Base-by-base conservation (phyloP, 2,888 invertebrate genomes). In the Chloroclysta siterata region DNA sequence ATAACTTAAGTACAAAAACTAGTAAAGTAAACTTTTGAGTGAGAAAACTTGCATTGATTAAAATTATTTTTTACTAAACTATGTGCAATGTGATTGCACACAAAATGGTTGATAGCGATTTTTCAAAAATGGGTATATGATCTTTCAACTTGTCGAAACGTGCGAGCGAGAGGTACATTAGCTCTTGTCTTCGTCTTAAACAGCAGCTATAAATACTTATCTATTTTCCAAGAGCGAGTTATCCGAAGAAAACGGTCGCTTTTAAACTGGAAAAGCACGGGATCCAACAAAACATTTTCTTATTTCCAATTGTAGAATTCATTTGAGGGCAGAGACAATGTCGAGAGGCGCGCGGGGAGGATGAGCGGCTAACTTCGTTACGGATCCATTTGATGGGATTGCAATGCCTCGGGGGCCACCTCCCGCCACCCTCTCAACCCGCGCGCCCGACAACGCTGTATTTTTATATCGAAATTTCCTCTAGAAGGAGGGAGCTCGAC, bases 321-420 rank as follows among this genome's bases (percentile, higher is more conserved):
- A 93, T 93, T 93, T 93, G 91, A 92, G 93, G 91, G 92, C 88
- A 93, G 93, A 92, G 93, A 93, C 93, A 93, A 93, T 92, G 93
- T 89, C 87, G 91, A 82, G 89, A 81, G 89, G 88, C 88, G 89
- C 91, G 91, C 88, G 92, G 93, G 93, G 92, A 89, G 93, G 93
- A 91, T 92, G 93, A 91, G 86, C 91, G 89, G 93, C 94, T 95
- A 95, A 95, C 95, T 95, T 94, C 94, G 94, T 95, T 95, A 95
- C 94, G 95, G 94, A 95, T 95, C 95, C 95, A 95, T 95, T 95
- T 95, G 95, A 95, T 95, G 95, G 95, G 94, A 95, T 95, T 94
- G 94, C 93, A 93, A 93, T 92, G 92, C 92, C 92, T 90, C 89
- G 87, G 92, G 92, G 91, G 90, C 89, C 86, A 78, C 87, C 87